phyloP scores from a whole-genome alignment of 1,140 invertebrate genomes.

The Pomacea maculata region DNA sequence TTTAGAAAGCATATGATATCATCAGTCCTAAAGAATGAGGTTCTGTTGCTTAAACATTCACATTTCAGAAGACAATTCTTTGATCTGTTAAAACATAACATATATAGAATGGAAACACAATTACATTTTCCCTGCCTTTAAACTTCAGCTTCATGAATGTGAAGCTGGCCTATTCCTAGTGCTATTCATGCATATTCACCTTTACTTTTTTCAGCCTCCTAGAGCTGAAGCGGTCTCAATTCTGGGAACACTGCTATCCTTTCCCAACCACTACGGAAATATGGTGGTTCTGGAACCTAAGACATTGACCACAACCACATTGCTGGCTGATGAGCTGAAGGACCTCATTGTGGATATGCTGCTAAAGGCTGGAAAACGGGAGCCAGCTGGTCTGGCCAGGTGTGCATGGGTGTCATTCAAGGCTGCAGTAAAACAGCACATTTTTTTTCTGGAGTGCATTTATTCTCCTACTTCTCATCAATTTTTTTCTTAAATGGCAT shows the following conservation, averaged over 20 bases:
- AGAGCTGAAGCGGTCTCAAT: constrained; percentile 91
- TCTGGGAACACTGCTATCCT: constrained; percentile 84
- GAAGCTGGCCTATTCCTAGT: not conserved
- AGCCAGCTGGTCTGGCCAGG: constrained; percentile 87
- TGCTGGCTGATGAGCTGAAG: constrained; percentile 82
- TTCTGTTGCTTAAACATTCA: too few relatives aligned
- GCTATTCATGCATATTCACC: not conserved
- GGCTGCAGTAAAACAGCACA: too few relatives aligned
- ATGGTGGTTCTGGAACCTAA: constrained; percentile 85
- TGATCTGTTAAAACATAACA: too few relatives aligned
- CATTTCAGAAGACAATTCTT: too few relatives aligned
- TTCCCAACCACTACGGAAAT: constrained; percentile 79
- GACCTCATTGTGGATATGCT: constrained; percentile 89
- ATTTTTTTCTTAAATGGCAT: too few relatives aligned
- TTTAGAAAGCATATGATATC: too few relatives aligned
- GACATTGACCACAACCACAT: constrained; percentile 74
- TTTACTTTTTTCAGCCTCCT: constrained; percentile 73
- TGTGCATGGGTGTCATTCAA: constrained; percentile 26
- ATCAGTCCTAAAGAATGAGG: too few relatives aligned
- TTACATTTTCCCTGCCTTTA: not conserved
- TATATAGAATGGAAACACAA: not conserved
- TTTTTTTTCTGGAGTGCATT: too few relatives aligned
- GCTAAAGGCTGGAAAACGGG: constrained; percentile 83
- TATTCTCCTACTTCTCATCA: too few relatives aligned
- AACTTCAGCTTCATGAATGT: not conserved